phyloP scores from a whole-genome alignment of 2,797 vertebrate genomes.

The Bufotes viridis region DNA sequence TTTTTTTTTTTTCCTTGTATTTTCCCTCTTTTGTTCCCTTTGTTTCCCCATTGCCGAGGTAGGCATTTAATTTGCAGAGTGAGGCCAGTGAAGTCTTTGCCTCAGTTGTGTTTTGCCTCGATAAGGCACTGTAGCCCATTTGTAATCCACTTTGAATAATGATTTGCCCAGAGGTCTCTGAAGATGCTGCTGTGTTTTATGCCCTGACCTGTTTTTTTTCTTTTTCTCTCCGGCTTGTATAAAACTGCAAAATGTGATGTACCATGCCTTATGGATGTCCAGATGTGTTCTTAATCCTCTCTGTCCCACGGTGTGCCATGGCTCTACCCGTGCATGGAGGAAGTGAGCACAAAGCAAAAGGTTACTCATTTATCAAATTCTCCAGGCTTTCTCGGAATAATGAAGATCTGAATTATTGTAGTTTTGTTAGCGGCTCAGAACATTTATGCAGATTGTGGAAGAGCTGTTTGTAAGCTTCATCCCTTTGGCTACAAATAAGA shows the following conservation, averaged over 20 bases:
- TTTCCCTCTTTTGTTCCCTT: too few species aligned
- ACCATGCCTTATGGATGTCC: slow-evolving; percentile 44
- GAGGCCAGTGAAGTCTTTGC: slow-evolving; percentile 20
- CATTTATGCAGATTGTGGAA: neutral
- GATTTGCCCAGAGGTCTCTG: slow-evolving; percentile 27
- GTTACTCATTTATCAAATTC: slow-evolving; percentile 57
- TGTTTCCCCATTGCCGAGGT: too few species aligned
- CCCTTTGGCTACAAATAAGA: neutral
- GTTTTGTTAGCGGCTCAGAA: slow-evolving; percentile 10
- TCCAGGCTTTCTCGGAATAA: slow-evolving; percentile 39
- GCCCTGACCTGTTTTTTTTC: slow-evolving; percentile 48
- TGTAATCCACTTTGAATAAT: slow-evolving; percentile 55
- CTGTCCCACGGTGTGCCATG: slow-evolving; percentile 32
- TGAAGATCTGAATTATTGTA: slow-evolving; percentile 10
- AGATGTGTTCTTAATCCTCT: slow-evolving; percentile 58
- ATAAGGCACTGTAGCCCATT: slow-evolving; percentile 11
- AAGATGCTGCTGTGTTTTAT: slow-evolving; percentile 44
- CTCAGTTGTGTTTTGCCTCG: slow-evolving; percentile 2
- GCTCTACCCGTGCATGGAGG: slow-evolving; percentile 43
- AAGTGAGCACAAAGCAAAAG: slow-evolving; percentile 53
- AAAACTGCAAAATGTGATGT: slow-evolving; percentile 44
- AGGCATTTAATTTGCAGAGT: neutral
- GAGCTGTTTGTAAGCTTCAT: neutral
- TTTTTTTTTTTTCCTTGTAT: too few species aligned
- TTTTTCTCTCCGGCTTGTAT: neutral